Percentiles rank a stretch among this genome's conserved stretches.
Conservation (phyloP, 2,888 invertebrate species). For the Tholera decimalis region DNA sequence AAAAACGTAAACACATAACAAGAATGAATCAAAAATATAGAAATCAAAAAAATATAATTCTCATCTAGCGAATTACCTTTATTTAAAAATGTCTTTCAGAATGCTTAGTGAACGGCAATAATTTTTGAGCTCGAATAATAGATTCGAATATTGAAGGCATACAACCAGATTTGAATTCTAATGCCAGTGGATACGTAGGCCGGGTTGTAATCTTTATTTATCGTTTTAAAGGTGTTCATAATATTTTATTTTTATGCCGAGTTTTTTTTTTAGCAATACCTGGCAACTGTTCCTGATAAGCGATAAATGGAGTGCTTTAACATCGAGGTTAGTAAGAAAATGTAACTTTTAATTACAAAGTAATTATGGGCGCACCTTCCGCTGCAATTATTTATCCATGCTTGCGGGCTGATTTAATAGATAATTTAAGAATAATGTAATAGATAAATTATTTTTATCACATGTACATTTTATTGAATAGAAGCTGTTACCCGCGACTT, state of each 20-base stretch:
- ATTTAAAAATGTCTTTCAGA: not conserved
- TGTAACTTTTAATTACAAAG: constrained; percentile 6
- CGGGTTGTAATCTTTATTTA: constrained; percentile 22
- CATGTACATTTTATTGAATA: too few species aligned
- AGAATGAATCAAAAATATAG: not conserved
- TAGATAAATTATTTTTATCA: not conserved
- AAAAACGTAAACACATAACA: not conserved
- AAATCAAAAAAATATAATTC: not conserved
- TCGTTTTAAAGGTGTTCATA: constrained; percentile 8
- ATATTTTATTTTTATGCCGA: constrained; percentile 7
- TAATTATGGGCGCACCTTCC: not conserved
- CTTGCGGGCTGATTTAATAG: not conserved
- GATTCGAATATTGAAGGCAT: constrained; percentile 18
- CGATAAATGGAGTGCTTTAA: constrained; percentile 1
- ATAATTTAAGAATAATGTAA: not conserved
- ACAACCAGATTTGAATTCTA: constrained; percentile 24
- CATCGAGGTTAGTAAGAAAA: not conserved
- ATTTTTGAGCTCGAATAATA: not conserved
- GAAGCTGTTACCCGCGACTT: too few species aligned
- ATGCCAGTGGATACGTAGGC: not conserved
- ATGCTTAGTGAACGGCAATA: not conserved
- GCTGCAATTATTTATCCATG: constrained; percentile 5
- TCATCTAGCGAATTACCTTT: too few species aligned
- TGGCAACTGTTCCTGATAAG: constrained; percentile 9
- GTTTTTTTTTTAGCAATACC: constrained; percentile 9